Conservation (phyloP, 2,888 invertebrate species). For the Tenodera sinensis region DNA sequence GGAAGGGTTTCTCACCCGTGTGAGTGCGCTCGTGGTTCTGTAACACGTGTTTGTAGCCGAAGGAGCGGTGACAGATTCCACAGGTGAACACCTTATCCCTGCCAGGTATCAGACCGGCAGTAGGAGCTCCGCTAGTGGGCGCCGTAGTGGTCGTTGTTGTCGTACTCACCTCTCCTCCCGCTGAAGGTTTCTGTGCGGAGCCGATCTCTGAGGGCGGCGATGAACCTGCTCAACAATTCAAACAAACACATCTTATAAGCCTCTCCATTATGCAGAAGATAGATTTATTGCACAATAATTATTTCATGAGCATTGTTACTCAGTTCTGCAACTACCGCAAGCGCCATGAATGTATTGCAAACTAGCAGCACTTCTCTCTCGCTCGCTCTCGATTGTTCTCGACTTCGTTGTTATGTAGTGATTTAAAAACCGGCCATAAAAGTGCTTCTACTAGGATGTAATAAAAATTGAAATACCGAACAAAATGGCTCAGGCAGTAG, state of each 20-base stretch:
- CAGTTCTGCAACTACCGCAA: too few relatives aligned
- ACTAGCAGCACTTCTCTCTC: too few relatives aligned
- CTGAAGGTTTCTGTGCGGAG: constrained; percentile 20
- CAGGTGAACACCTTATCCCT: constrained; percentile 86
- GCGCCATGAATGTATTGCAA: too few relatives aligned
- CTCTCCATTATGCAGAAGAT: not conserved
- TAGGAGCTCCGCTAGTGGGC: constrained; percentile 19
- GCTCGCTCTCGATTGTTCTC: too few relatives aligned
- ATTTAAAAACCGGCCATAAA: too few relatives aligned
- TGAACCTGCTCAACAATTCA: not conserved
- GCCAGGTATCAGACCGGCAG: constrained; percentile 38
- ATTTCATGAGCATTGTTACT: too few relatives aligned
- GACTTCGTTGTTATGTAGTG: too few relatives aligned
- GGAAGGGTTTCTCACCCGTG: constrained; percentile 92
- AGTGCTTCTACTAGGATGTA: too few relatives aligned
- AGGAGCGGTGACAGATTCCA: constrained; percentile 80
- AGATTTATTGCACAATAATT: not conserved
- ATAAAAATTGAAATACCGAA: too few relatives aligned
- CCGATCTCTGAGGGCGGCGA: constrained; percentile 38
- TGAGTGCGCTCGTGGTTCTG: constrained; percentile 94
- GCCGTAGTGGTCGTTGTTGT: not conserved
- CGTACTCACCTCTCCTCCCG: constrained; percentile 20
- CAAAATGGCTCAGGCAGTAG: too few relatives aligned
- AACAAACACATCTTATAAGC: not conserved
- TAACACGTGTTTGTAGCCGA: constrained; percentile 90